Evolutionary conservation across 2,888 invertebrate species (phyloP), one percentile per base, ranked within the genome.

Genomic region (Plagodis pulveraria): DNA sequence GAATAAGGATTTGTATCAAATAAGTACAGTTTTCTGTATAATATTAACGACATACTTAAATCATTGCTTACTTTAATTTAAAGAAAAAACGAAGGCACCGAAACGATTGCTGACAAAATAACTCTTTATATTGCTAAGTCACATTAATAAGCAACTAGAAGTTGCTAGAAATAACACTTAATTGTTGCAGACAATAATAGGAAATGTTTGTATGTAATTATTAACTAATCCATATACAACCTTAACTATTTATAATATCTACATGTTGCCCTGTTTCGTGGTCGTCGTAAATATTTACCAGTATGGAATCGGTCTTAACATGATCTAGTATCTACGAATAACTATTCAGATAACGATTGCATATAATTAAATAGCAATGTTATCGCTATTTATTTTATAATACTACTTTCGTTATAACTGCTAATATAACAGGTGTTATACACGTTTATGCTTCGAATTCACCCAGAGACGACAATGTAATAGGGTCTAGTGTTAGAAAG

Each of bases 161-260:
- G 63, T 61, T 68, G 67, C 67, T 58, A 60, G 36, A 55, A 70
- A 62, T 44, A 64, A 64, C 63, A 59, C 59, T 59, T 62, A 65
- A 68, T 70, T 72, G 71, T 76, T 73, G 67, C 78, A 76, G 80
- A 80, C 80, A 80, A 80, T 80, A 81, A 78, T 78, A 77, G 62
- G 70, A 68, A 69, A 65, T 47, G 57, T 61, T 62, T 66, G 65
- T 73, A 70, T 71, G 69, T 71, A 69, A 63, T 70, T 72, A 67
- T 22, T 74, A 69, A 73, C 71, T 58, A 65, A 58, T 62, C 71
- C 58, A 51, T 68, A 53, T 68, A 62, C 58, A 67, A 41, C 56
- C 35, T 66, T 44, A 47, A 48, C 42, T 53, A 42, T 56, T 22
- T 63, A 50, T 66, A 67, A 12, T 11, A 65, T 50, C 51, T 65